Percentiles rank a stretch among this genome's conserved stretches.
These are phyloP conservation scores for Picus viridis DNA, from an alignment of 2,797 vertebrate genomes.

Conservation along the genomic window DNA sequence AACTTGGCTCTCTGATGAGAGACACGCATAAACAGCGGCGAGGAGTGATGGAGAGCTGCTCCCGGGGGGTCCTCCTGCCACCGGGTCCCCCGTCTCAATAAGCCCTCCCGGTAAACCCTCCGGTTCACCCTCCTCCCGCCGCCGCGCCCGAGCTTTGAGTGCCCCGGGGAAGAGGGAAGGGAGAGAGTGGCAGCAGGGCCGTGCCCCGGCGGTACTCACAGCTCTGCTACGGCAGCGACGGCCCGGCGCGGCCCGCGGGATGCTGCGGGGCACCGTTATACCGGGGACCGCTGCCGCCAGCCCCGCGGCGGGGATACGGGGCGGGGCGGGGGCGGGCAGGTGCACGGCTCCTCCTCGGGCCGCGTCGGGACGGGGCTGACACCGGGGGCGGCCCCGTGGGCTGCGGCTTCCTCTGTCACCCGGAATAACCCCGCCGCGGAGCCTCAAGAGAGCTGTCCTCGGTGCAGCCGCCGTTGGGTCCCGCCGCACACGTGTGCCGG, in stretches of 20 bases:
- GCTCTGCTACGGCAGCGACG: background rate
- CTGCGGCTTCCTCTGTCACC: background rate
- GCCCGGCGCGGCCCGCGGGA: background rate
- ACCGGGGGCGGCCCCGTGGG: background rate
- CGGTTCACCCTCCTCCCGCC: background rate
- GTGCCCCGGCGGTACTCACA: slow-evolving; percentile 35
- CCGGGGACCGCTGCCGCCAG: background rate
- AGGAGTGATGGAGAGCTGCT: background rate
- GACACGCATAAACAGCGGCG: background rate
- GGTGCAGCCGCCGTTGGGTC: background rate
- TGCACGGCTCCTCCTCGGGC: background rate
- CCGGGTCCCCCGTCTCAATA: too few relatives aligned
- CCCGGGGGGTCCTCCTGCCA: background rate
- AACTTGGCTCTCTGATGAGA: background rate
- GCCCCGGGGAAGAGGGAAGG: background rate
- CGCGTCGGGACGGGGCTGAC: background rate
- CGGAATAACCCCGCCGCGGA: background rate
- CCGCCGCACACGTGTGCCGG: background rate
- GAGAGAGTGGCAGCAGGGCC: background rate
- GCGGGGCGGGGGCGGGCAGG: background rate
- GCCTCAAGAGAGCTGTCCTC: background rate
- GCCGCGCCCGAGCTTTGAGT: background rate
- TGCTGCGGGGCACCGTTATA: background rate
- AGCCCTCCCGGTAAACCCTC: too few relatives aligned
- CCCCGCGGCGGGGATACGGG: slow-evolving; percentile 3